Evolutionary conservation across 2,888 invertebrate genomes (phyloP), one percentile per base, ranked within the genome.

Genomic region (Hypselothyrea guttata): DNA sequence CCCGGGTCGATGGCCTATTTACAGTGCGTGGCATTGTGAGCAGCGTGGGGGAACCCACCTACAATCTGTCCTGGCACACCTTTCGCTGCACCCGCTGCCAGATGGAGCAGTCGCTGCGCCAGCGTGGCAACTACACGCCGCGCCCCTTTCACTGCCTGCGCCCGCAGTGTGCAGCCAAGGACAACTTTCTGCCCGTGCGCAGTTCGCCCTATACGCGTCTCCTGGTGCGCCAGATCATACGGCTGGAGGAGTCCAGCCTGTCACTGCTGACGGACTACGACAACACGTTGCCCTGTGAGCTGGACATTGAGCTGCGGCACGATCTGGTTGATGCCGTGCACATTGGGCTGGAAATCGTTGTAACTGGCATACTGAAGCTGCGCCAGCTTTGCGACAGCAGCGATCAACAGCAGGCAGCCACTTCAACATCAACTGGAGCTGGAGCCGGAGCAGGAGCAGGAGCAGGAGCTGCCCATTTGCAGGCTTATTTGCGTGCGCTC

Each of bases 321-420:
- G 97, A 97, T 90, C 91, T 98, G 38, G 96, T 97, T 1, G 94
- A 96, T 70, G 91, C 93, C 16, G 96, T 97, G 68, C 93, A 94
- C 69, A 96, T 97, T 8, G 98, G 98, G 1, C 97, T 98, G 91
- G 94, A 96, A 73, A 92, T 98, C 0, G 94, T 95, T 9, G 91
- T 98, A 7, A 95, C 95, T 53, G 98, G 98, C 28, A 93, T 97
- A 65, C 93, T 98, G 13, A 96, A 95, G 91, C 94, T 94, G n/a
- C 84, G 83, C 5, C 72, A 86, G 2, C 66, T 89, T 1, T 65
- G 79, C 18, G 79, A 64, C 2, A 51, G 46, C 9, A 68, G 35
- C 9, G 68, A 22, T 4, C n/a, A n/a, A n/a, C n/a, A n/a, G n/a
- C n/a, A 58, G 27, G 69, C 48, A 30, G 92, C 92, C 91, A 78